A percentile compares a stretch with the other conserved stretches of the same genome.
Conservation (phyloP, 1,140 invertebrate species). For the Drosophila rufa region DNA sequence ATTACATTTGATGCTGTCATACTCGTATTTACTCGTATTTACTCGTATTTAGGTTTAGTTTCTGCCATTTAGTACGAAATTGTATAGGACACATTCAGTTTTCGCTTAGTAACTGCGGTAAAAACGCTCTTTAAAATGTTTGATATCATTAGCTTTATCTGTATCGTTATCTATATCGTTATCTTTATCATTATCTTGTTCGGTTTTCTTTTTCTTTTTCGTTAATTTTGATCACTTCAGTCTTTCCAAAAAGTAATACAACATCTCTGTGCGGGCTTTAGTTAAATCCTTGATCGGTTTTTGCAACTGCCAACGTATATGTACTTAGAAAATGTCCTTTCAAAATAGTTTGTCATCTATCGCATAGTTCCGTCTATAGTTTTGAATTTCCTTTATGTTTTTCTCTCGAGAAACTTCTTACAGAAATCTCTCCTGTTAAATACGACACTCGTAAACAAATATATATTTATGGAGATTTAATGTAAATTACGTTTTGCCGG, state of each 20-base stretch:
- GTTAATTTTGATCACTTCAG: slow-evolving; percentile 80
- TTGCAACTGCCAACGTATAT: slow-evolving; percentile 36
- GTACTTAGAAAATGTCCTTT: slow-evolving; percentile 44
- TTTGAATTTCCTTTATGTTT: slow-evolving; percentile 22
- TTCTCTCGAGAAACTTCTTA: slow-evolving; percentile 49
- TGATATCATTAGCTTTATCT: slow-evolving; percentile 31
- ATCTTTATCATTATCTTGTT: slow-evolving; percentile 13
- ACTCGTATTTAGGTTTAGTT: slow-evolving; percentile 44
- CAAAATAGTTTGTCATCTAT: slow-evolving; percentile 53
- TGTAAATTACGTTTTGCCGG: slow-evolving; percentile 43
- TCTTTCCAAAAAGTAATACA: slow-evolving; percentile 78
- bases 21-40: slow-evolving; percentile 48
- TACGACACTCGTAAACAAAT: slow-evolving; percentile 61
- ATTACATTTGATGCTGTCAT: slow-evolving; percentile 62
- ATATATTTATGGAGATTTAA: slow-evolving; percentile 36
- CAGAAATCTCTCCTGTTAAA: slow-evolving; percentile 66
- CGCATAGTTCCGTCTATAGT: slow-evolving; percentile 57
- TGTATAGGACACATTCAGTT: slow-evolving; percentile 80
- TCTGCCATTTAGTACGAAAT: slow-evolving; percentile 72
- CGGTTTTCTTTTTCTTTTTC: slow-evolving; percentile 38
- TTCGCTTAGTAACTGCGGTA: slow-evolving; percentile 66
- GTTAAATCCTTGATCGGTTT: slow-evolving; percentile 11
- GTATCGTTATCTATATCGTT: slow-evolving; percentile 1
- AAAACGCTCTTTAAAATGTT: slow-evolving; percentile 52
- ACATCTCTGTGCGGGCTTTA: slow-evolving; percentile 21